Evolutionary conservation across 1,140 invertebrate genomes (phyloP).

Genomic region (Drosophila truncata): DNA sequence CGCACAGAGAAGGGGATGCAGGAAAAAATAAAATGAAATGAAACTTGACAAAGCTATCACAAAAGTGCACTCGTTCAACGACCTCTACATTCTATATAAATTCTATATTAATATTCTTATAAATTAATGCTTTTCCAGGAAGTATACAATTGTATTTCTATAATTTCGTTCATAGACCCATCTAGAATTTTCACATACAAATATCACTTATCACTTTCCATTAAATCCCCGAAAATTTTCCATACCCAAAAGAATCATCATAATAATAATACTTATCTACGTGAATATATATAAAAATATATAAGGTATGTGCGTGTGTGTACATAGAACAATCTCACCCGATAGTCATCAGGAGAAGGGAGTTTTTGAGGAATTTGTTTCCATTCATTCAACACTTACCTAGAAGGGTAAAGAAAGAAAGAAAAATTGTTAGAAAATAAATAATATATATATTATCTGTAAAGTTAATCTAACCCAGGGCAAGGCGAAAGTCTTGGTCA

Average conservation of each 20-base stretch:
- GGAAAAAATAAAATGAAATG: neutral
- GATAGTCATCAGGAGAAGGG: constrained; percentile 24
- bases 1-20: neutral
- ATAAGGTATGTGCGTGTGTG: constrained; percentile 18
- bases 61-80: constrained; percentile 28
- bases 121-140: constrained; percentile 7
- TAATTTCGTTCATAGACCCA: neutral
- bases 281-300: neutral
- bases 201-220: constrained; percentile 3
- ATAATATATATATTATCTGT: neutral
- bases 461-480: neutral
- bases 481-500: neutral
- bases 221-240: constrained; percentile 35
- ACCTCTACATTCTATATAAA: too few relatives aligned
- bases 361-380: constrained; percentile 13
- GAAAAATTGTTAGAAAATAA: constrained; percentile 12
- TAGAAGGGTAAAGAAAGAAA: constrained; percentile 50
- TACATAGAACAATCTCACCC: constrained; percentile 60
- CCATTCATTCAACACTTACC: constrained; percentile 63
- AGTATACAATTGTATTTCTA: neutral
- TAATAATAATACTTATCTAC: constrained; percentile 26
- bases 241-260: constrained; percentile 4
- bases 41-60: constrained; percentile 35
- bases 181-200: constrained; percentile 5
- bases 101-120: neutral